Percentiles rank a stretch among this genome's conserved stretches.
These are phyloP conservation scores for Natator depressus DNA, from an alignment of 2,113 vertebrate species.

Conservation along the genomic window DNA sequence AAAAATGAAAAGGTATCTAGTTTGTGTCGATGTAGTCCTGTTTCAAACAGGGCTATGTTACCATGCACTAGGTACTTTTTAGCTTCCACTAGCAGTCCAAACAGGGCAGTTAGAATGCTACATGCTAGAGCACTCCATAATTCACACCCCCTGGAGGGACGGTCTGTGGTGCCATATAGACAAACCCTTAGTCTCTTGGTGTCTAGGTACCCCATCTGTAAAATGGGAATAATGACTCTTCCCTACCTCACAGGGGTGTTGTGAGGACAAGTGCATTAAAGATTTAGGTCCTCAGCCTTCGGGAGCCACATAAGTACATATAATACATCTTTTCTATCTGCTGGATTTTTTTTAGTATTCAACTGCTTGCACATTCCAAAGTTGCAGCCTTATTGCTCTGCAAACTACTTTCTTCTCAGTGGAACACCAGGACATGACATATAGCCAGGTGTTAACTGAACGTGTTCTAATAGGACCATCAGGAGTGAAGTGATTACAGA, in stretches of 20 bases:
- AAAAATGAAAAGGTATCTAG: background rate
- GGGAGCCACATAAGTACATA: background rate
- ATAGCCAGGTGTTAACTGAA: background rate
- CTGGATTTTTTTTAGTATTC: background rate
- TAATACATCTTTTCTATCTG: background rate
- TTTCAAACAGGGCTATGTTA: background rate
- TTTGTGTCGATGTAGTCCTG: background rate
- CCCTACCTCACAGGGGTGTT: background rate
- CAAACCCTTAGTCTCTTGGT: background rate
- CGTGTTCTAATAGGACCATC: background rate
- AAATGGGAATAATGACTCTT: background rate
- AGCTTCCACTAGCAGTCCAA: background rate
- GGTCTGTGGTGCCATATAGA: background rate
- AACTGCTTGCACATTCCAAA: background rate
- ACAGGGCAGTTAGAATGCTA: background rate
- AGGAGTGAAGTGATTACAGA: background rate
- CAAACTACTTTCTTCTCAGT: background rate
- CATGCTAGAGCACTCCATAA: background rate
- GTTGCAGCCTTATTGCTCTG: background rate
- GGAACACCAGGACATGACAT: background rate
- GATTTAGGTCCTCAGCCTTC: background rate
- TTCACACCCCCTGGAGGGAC: background rate
- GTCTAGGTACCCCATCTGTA: background rate
- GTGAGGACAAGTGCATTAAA: background rate
- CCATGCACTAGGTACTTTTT: background rate